phyloP scores from a whole-genome alignment of 1,140 invertebrate genomes.

The Drosophila sp. region DNA sequence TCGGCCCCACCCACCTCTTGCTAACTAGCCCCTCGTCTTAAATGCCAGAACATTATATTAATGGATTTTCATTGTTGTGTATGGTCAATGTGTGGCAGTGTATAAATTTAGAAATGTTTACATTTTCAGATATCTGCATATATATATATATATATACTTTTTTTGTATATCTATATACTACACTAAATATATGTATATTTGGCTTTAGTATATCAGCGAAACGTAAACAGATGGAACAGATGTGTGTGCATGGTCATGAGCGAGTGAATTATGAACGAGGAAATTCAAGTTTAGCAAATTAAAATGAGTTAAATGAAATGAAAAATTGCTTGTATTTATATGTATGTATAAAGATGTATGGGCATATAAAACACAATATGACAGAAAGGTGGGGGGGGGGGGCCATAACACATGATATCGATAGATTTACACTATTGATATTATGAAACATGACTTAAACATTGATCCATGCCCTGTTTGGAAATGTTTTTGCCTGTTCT shows the following conservation, averaged over 20 bases:
- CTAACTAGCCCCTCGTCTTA: conserved; percentile 8
- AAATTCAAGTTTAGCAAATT: conserved; percentile 16
- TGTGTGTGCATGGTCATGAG: conserved; percentile 43
- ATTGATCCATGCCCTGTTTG: background rate
- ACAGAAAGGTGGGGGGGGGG: background rate
- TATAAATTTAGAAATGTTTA: conserved; percentile 33
- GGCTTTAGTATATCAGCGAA: conserved; percentile 10
- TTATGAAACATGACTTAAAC: background rate
- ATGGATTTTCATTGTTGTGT: conserved; percentile 46
- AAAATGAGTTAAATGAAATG: conserved; percentile 28
- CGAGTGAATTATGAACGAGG: conserved; percentile 11
- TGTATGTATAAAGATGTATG: background rate
- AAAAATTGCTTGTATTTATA: conserved; percentile 10
- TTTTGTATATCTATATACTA: background rate
- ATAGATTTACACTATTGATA: background rate
- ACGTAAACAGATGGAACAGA: conserved; percentile 35
- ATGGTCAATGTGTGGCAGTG: conserved; percentile 7
- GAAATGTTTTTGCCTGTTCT: background rate
- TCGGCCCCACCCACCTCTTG: background rate
- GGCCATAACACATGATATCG: background rate
- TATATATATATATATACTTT: background rate
- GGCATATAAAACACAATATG: background rate
- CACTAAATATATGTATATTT: background rate
- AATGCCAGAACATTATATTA: conserved; percentile 46
- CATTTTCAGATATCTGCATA: conserved; percentile 24